phyloP scores from a whole-genome alignment of 2,888 invertebrate genomes.

The Leucania comma region DNA sequence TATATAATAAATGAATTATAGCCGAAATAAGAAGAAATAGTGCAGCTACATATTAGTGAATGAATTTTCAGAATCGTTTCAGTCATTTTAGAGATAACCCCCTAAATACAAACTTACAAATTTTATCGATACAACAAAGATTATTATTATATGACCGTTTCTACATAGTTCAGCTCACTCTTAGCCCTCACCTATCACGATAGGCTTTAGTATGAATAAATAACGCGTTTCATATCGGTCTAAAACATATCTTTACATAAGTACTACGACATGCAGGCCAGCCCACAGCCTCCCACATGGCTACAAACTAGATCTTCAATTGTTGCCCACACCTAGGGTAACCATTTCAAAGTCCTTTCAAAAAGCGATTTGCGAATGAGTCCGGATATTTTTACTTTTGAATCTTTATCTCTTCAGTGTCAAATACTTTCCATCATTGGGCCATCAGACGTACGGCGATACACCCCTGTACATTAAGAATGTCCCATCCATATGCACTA shows the following conservation, averaged over 20 bases:
- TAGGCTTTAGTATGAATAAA: conserved; percentile 38
- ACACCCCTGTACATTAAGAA: too few species aligned
- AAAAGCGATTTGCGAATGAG: background rate
- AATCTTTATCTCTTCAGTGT: too few species aligned
- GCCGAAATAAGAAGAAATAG: too few species aligned
- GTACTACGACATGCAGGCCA: conserved; percentile 53
- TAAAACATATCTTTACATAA: conserved; percentile 47
- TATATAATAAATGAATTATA: too few species aligned
- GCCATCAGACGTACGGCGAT: background rate
- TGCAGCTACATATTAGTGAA: too few species aligned
- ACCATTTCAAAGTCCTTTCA: background rate
- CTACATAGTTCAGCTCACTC: background rate
- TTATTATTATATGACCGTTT: background rate
- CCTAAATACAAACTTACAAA: too few species aligned
- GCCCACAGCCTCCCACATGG: conserved; percentile 81
- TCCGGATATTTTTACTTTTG: background rate
- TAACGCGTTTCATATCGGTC: conserved; percentile 42
- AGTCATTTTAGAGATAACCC: too few species aligned
- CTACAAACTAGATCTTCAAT: conserved; percentile 85
- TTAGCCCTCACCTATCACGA: conserved; percentile 4
- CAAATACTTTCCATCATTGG: background rate
- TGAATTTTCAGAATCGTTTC: too few species aligned
- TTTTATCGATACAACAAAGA: background rate
- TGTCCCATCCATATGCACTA: too few species aligned
- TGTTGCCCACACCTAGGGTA: conserved; percentile 67